Conservation (phyloP, 2,888 invertebrate genomes). For the Lamellibrachia columna region DNA sequence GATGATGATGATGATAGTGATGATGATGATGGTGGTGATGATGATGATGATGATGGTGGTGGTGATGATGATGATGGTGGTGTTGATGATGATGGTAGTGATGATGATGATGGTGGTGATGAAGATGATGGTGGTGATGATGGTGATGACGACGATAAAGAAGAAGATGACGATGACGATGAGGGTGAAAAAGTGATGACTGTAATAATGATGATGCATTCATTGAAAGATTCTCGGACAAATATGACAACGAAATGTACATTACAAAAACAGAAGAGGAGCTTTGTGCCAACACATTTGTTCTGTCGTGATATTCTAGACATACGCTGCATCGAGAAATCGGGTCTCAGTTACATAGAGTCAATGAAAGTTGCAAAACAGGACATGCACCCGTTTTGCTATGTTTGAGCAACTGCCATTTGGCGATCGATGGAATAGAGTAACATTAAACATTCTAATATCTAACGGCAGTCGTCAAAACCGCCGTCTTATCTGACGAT, state of each 20-base stretch:
- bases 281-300: neutral
- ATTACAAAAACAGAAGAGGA: neutral
- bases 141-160: neutral
- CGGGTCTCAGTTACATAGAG: neutral
- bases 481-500: neutral
- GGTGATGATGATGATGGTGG: neutral
- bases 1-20: neutral
- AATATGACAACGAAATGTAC: neutral
- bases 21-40: neutral
- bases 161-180: neutral
- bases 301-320: neutral
- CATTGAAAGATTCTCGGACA: neutral
- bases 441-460: neutral
- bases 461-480: neutral
- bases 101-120: neutral
- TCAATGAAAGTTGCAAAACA: constrained; percentile 16
- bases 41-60: neutral
- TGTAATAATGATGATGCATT: neutral
- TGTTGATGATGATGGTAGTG: neutral
- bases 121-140: neutral
- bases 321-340: neutral
- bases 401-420: neutral
- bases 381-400: neutral
- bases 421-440: constrained; percentile 12
- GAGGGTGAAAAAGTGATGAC: too few relatives aligned